Evolutionary conservation across 64 coral and sea anemone genomes (phyloP).

Genomic region (Montipora sp.): DNA sequence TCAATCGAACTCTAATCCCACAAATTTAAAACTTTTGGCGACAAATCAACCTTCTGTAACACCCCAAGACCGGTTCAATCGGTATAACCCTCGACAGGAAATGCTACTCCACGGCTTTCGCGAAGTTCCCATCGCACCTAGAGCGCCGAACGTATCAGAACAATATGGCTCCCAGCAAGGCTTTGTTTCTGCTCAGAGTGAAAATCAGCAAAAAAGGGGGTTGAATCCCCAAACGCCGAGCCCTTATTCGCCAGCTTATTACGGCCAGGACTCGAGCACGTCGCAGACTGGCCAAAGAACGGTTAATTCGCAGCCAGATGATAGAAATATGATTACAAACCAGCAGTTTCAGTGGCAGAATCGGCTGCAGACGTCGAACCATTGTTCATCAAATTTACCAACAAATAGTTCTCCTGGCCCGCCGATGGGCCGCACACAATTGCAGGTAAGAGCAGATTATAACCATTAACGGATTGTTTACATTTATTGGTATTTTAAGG

Average conservation of each 20-base stretch:
- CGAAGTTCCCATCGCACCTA: slow-evolving; percentile 69
- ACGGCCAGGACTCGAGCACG: slow-evolving; percentile 51
- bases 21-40: slow-evolving; percentile 49
- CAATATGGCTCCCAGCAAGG: slow-evolving; percentile 85
- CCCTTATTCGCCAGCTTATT: slow-evolving; percentile 62
- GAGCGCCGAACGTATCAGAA: slow-evolving; percentile 64
- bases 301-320: slow-evolving; percentile 51
- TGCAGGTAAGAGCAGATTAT: slow-evolving; percentile 60
- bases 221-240: slow-evolving; percentile 71
- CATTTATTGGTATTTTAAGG: slow-evolving; percentile 44
- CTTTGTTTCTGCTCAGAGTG: slow-evolving; percentile 70
- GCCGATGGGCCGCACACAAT: slow-evolving; percentile 49
- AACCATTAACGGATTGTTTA: slow-evolving; percentile 42
- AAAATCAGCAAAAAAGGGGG: slow-evolving; percentile 68
- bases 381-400: slow-evolving; percentile 58
- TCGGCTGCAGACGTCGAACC: slow-evolving; percentile 59
- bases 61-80: slow-evolving; percentile 54
- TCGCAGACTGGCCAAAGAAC: slow-evolving; percentile 55
- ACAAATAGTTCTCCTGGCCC: slow-evolving; percentile 66
- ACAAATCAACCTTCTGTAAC: slow-evolving; percentile 46
- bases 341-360: slow-evolving; percentile 77
- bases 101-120: slow-evolving; percentile 61
- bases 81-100: slow-evolving; percentile 70
- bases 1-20: slow-evolving; percentile 41
- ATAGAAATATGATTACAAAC: slow-evolving; percentile 67